Conservation (phyloP, 2,888 invertebrate genomes). For the Ceraclea dissimilis region DNA sequence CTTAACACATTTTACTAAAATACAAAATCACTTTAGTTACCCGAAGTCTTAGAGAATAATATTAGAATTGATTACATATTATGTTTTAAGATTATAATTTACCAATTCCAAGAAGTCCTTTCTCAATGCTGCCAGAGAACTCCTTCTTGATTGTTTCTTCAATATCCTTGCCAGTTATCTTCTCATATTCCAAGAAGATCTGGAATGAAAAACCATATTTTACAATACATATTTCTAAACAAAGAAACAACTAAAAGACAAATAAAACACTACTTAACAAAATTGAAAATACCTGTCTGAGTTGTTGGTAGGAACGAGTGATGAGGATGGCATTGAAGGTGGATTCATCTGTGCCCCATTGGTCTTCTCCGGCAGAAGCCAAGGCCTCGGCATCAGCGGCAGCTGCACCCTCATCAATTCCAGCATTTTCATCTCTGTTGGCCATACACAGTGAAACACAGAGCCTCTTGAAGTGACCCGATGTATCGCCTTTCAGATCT, state of each 20-base stretch:
- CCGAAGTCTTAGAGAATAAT: no score
- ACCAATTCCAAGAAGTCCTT: conserved; percentile 85
- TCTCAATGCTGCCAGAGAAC: conserved; percentile 80
- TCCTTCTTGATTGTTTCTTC: conserved; percentile 80
- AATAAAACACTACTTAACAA: no score
- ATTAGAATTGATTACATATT: no score
- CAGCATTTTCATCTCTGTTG: conserved; percentile 84
- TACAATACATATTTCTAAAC: neutral
- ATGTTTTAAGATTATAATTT: conserved; percentile 31
- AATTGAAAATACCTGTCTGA: conserved; percentile 53
- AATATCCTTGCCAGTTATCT: conserved; percentile 72
- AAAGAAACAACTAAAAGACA: no score
- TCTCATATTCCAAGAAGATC: conserved; percentile 80
- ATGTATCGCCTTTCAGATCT: conserved; percentile 86
- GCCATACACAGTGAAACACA: conserved; percentile 82
- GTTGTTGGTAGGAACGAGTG: conserved; percentile 81
- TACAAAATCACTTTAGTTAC: no score
- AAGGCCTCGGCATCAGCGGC: conserved; percentile 75
- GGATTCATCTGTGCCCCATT: conserved; percentile 89
- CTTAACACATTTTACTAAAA: conserved; percentile 75
- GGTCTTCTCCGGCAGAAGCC: conserved; percentile 69
- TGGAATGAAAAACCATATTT: conserved; percentile 30
- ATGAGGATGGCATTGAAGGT: conserved; percentile 80
- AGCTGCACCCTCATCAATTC: conserved; percentile 73
- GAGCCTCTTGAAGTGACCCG: conserved; percentile 90